Conservation (phyloP, 2,797 vertebrate species). For the Heliangelus exortis region DNA sequence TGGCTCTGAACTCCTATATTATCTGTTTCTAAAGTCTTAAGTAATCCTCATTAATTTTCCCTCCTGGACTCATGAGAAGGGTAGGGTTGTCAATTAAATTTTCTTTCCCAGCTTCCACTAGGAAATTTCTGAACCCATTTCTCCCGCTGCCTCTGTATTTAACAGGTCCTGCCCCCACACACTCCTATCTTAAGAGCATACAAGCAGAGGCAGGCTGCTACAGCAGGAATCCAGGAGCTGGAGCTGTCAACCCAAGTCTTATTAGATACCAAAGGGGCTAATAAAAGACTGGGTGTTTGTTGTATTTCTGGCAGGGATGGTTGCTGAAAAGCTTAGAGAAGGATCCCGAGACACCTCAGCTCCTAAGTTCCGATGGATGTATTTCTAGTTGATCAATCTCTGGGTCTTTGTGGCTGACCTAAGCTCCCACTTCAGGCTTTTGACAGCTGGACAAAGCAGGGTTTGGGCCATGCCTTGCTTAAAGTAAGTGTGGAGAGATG, state of each 20-base stretch:
- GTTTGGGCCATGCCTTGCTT: conserved; percentile 8
- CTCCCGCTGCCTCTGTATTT: neutral
- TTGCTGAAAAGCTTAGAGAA: conserved; percentile 58
- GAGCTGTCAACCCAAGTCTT: neutral
- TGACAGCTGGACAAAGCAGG: conserved; percentile 62
- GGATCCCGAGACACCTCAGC: conserved; percentile 19
- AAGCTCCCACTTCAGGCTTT: conserved; percentile 30
- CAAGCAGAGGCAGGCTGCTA: conserved; percentile 28
- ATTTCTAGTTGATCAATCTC: conserved; percentile 36
- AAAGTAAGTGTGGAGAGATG: conserved; percentile 58
- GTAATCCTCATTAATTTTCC: neutral
- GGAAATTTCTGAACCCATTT: neutral
- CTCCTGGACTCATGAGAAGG: neutral
- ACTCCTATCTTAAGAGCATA: conserved; percentile 19
- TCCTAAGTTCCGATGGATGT: neutral
- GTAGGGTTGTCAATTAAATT: neutral
- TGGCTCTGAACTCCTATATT: neutral
- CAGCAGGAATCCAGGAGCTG: conserved; percentile 45
- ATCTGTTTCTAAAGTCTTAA: neutral
- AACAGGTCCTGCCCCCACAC: neutral
- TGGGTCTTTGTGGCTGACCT: neutral
- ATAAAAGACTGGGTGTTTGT: conserved; percentile 57
- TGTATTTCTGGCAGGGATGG: conserved; percentile 29
- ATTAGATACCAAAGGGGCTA: conserved; percentile 42
- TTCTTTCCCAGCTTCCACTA: neutral